Conservation (phyloP, 2,113 vertebrate species). For the Chiloscyllium plagiosum region DNA sequence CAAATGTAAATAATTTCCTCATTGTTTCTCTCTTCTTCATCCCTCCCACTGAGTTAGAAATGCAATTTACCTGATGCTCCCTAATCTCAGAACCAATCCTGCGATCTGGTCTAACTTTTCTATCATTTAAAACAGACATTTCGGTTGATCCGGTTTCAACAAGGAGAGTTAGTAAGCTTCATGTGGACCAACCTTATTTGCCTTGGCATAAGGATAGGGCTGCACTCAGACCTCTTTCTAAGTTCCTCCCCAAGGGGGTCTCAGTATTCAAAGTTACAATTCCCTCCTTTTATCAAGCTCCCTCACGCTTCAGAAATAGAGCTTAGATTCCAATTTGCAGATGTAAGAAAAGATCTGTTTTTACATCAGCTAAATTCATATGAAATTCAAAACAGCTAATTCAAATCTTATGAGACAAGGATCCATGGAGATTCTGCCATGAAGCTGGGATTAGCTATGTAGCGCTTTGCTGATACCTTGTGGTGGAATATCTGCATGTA, state of each 20-base stretch:
- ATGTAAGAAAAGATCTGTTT: conserved; percentile 34
- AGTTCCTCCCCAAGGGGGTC: conserved; percentile 29
- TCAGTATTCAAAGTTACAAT: conserved; percentile 5
- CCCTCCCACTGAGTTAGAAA: neutral
- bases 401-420: conserved; percentile 33
- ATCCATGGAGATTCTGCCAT: conserved; percentile 22
- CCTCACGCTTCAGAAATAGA: conserved; percentile 11
- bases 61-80: neutral
- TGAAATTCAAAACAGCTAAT: conserved; percentile 22
- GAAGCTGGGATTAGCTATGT: conserved; percentile 23
- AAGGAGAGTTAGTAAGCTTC: neutral
- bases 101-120: neutral
- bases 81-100: neutral
- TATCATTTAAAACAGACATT: neutral
- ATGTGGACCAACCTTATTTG: conserved; percentile 11
- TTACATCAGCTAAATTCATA: conserved; percentile 25
- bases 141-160: neutral
- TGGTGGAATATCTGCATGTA: neutral
- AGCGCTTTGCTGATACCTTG: neutral
- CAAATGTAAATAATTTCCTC: neutral
- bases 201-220: conserved; percentile 7
- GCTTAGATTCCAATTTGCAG: conserved; percentile 33
- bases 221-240: neutral
- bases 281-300: conserved; percentile 15
- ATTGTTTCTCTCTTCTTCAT: neutral